Evolutionary conservation across 2,797 vertebrate species (phyloP).

Genomic region (Phylloscopus collybita): DNA sequence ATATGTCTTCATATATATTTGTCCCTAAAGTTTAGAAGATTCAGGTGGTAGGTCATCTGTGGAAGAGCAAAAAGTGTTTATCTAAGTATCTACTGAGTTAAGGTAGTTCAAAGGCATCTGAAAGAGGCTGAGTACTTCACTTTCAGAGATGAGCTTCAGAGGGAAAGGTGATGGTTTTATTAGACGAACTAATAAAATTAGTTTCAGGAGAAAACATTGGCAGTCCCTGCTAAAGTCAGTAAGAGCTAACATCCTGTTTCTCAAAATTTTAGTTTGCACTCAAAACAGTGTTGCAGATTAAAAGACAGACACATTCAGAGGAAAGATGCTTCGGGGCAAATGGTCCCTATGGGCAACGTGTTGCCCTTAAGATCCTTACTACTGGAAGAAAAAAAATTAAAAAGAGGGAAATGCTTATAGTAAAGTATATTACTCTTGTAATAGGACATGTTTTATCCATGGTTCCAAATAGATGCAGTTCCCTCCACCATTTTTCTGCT

Average conservation of each 20-base stretch:
- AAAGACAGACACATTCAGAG: not conserved
- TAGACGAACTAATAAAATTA: not conserved
- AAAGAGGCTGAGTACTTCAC: not conserved
- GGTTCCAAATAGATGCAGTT: not conserved
- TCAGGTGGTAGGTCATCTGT: not conserved
- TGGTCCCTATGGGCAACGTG: not conserved
- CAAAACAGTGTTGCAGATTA: not conserved
- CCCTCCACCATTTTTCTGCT: not conserved
- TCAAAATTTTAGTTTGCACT: not conserved
- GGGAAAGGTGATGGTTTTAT: not conserved
- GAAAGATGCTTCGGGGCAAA: not conserved
- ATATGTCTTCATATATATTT: not conserved
- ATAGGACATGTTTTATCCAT: not conserved
- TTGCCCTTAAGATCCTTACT: not conserved
- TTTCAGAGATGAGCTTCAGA: not conserved
- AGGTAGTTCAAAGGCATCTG: not conserved
- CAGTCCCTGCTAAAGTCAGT: not conserved
- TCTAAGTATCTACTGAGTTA: not conserved
- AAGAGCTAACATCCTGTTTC: not conserved
- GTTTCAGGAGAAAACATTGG: not conserved
- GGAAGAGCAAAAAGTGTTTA: not conserved
- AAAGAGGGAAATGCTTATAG: not conserved
- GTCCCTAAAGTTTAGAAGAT: not conserved
- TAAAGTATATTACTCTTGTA: not conserved
- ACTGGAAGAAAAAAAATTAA: not conserved